These are phyloP conservation scores for Adelognathus sp. DNA, from an alignment of 2,888 invertebrate species.

Conservation along the genomic window DNA sequence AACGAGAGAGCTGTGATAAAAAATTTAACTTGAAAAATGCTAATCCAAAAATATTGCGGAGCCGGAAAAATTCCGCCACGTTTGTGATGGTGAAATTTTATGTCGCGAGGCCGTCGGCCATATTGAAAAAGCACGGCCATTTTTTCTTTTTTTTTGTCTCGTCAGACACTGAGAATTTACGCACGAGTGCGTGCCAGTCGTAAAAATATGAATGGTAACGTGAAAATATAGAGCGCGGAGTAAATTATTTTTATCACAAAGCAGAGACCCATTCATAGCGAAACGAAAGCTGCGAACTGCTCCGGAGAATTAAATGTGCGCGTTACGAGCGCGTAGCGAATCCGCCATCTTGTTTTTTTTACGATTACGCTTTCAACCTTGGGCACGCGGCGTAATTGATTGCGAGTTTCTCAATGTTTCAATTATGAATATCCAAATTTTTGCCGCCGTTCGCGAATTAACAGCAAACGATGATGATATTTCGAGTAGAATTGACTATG, in stretches of 20 bases:
- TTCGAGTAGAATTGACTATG: not conserved
- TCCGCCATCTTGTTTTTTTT: constrained; percentile 56
- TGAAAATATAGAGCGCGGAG: not conserved
- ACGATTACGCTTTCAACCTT: constrained; percentile 24
- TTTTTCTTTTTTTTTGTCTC: constrained; percentile 36
- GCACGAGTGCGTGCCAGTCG: not conserved
- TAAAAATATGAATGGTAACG: not conserved
- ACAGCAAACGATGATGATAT: not conserved
- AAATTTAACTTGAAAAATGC: not conserved
- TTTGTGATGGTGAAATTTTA: not conserved
- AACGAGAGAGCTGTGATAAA: constrained; percentile 21
- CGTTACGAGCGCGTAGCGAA: constrained; percentile 31
- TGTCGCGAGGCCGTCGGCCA: constrained; percentile 36
- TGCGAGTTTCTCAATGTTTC: too few species aligned
- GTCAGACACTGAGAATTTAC: not conserved
- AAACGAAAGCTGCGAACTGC: not conserved
- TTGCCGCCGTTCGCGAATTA: not conserved
- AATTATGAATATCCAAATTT: not conserved
- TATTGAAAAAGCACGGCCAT: constrained; percentile 52
- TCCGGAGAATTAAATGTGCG: not conserved
- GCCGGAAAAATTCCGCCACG: not conserved
- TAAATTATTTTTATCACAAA: not conserved
- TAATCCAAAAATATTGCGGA: too few species aligned
- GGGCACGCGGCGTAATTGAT: constrained; percentile 1
- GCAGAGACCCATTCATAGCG: not conserved